phyloP scores from a whole-genome alignment of 2,797 vertebrate genomes.

The Leptoclinus maculatus region DNA sequence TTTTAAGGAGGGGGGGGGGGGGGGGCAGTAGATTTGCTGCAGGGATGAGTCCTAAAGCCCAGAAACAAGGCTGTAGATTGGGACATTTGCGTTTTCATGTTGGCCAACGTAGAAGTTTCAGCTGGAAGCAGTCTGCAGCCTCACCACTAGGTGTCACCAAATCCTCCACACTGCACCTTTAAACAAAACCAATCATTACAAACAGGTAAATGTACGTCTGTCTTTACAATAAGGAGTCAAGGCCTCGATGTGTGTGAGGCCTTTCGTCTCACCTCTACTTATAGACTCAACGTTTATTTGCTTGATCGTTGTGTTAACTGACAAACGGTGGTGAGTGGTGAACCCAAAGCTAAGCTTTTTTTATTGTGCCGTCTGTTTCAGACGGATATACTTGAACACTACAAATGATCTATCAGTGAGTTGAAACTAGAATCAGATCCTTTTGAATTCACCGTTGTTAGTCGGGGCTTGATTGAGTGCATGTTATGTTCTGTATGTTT shows the following conservation, averaged over 20 bases:
- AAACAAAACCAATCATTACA: no score
- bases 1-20: background rate
- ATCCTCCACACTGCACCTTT: background rate
- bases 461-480: background rate
- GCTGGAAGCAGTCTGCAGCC: background rate
- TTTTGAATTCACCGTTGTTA: background rate
- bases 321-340: slow-evolving; percentile 8
- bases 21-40: no score
- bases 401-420: slow-evolving; percentile 14
- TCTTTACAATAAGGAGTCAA: background rate
- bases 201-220: background rate
- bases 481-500: background rate
- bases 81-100: no score
- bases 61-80: no score
- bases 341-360: slow-evolving; percentile 32
- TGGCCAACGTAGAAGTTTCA: background rate
- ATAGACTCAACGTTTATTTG: background rate
- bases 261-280: background rate
- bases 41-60: no score
- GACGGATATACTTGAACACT: slow-evolving; percentile 34
- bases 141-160: background rate
- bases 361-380: background rate
- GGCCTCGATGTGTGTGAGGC: no score
- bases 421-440: background rate
- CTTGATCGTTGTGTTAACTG: slow-evolving; percentile 11